Percentiles rank a stretch among this genome's conserved stretches.
Conservation (phyloP, 2,888 invertebrate species). For the Catocala nupta region DNA sequence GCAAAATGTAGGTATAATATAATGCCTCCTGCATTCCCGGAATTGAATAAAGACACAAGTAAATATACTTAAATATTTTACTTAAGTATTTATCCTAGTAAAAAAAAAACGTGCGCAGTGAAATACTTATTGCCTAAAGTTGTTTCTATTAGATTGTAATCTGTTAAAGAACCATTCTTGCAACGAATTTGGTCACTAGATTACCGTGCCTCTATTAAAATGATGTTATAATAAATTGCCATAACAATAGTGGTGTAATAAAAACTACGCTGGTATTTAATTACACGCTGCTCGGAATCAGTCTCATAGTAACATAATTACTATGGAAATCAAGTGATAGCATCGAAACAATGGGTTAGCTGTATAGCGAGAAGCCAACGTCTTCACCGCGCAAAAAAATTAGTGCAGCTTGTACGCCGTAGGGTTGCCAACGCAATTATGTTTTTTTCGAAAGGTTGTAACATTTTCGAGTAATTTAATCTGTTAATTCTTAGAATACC, state of each 20-base stretch:
- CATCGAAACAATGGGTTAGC: conserved; percentile 37
- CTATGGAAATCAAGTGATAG: conserved; percentile 27
- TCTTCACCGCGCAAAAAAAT: conserved; percentile 23
- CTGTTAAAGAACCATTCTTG: no score
- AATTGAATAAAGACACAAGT: no score
- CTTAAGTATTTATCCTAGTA: no score
- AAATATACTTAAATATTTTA: no score
- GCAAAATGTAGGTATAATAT: no score
- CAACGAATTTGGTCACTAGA: neutral
- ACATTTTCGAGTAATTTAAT: no score
- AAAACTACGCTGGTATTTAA: conserved; percentile 30
- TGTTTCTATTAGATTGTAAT: no score
- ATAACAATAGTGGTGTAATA: conserved; percentile 23
- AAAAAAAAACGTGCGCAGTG: no score
- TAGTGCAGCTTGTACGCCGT: conserved; percentile 10
- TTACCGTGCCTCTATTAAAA: neutral
- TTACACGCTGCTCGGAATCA: conserved; percentile 33
- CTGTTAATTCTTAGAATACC: no score
- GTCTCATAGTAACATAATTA: conserved; percentile 30
- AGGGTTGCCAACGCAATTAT: conserved; percentile 33
- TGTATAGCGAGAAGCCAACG: conserved; percentile 17
- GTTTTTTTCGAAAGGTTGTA: no score
- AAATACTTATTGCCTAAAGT: no score
- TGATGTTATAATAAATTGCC: conserved; percentile 4
- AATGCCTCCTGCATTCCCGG: no score